phyloP scores from a whole-genome alignment of 2,888 invertebrate genomes.

The Pyralis farinalis region DNA sequence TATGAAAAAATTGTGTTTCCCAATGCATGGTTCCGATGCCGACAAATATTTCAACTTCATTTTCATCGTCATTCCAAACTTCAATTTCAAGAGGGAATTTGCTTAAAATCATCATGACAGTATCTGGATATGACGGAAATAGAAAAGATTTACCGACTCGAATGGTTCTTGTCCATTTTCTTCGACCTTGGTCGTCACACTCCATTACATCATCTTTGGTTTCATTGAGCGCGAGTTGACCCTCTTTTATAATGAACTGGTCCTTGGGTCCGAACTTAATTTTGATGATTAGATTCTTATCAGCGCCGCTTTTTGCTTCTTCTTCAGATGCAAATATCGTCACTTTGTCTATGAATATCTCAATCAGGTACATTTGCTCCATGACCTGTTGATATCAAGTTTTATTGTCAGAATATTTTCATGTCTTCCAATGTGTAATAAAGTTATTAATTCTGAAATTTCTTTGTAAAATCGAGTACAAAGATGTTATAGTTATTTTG shows the following conservation, averaged over 20 bases:
- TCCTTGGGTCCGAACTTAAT: slow-evolving; percentile 71
- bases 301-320: slow-evolving; percentile 45
- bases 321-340: slow-evolving; percentile 50
- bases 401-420: slow-evolving; percentile 55
- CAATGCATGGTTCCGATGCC: slow-evolving; percentile 67
- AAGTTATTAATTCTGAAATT: too few relatives aligned
- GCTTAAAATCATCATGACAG: slow-evolving; percentile 60
- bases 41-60: slow-evolving; percentile 57
- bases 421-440: too few relatives aligned
- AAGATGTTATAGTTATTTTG: too few relatives aligned
- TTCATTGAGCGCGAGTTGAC: slow-evolving; percentile 52
- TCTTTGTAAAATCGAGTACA: too few relatives aligned
- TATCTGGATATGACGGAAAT: slow-evolving; percentile 71
- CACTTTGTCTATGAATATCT: slow-evolving; percentile 79
- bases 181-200: slow-evolving; percentile 47
- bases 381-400: slow-evolving; percentile 71
- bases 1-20: slow-evolving; percentile 67
- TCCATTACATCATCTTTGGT: slow-evolving; percentile 51
- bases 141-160: slow-evolving; percentile 78
- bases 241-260: slow-evolving; percentile 72
- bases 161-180: slow-evolving; percentile 58
- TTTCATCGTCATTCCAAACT: slow-evolving; percentile 67
- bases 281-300: slow-evolving; percentile 67
- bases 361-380: slow-evolving; percentile 80
- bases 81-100: slow-evolving; percentile 73